Evolutionary conservation across 2,113 vertebrate species (phyloP).

Genomic region (Dunckerocampus dactyliophorus): DNA sequence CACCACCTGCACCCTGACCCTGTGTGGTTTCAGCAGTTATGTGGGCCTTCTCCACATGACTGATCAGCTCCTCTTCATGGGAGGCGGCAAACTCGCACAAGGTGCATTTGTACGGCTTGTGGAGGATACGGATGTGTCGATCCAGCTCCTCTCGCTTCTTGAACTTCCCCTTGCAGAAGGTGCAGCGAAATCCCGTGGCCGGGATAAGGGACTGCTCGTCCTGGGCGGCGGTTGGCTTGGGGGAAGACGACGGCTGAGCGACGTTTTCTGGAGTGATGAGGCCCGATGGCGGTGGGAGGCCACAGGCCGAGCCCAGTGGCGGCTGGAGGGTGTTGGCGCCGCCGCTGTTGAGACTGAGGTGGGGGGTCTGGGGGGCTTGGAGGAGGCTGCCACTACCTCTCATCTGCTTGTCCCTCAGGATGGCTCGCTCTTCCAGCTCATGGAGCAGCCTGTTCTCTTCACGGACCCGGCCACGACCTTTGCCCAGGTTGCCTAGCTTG

Average conservation of each 20-base stretch:
- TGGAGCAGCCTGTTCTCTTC: constrained; percentile 96
- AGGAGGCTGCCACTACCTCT: constrained; percentile 79
- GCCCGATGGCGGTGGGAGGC: constrained; percentile 78
- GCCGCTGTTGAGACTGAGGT: constrained; percentile 68
- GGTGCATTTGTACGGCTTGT: constrained; percentile 99
- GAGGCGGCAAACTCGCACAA: constrained; percentile 95
- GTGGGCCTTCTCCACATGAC: constrained; percentile 97
- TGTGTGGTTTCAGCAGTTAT: constrained; percentile 92
- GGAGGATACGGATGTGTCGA: constrained; percentile 95
- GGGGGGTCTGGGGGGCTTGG: constrained; percentile 78
- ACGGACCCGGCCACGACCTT: constrained; percentile 92
- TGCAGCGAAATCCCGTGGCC: constrained; percentile 89
- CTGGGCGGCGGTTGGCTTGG: constrained; percentile 80
- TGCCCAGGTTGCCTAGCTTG: constrained; percentile 95
- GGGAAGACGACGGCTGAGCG: constrained; percentile 82
- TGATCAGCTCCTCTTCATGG: constrained; percentile 95
- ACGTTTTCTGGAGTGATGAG: constrained; percentile 78
- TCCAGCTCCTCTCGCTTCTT: constrained; percentile 97
- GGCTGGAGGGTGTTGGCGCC: constrained; percentile 76
- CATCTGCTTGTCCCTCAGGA: constrained; percentile 94
- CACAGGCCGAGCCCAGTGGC: constrained; percentile 82
- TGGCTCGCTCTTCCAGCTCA: constrained; percentile 95
- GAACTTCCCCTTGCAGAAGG: constrained; percentile 98
- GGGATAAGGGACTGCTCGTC: constrained; percentile 82
- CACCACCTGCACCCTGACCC: constrained; percentile 80